Evolutionary conservation across 2,113 vertebrate genomes (phyloP).

Genomic region (Spilogale gracilis): DNA sequence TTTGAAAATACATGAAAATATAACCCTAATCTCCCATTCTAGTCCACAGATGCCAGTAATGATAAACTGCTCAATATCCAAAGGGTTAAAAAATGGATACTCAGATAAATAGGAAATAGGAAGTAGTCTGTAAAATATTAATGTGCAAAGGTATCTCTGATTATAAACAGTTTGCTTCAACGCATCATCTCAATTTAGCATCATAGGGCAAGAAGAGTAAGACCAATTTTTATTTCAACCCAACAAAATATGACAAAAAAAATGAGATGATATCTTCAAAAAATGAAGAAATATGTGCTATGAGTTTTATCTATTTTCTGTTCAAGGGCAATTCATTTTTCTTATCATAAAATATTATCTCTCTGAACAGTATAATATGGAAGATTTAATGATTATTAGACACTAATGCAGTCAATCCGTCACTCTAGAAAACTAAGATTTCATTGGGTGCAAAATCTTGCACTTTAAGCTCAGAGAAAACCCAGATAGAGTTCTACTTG

Average conservation of each 20-base stretch:
- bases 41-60: neutral
- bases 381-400: conserved; percentile 41
- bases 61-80: neutral
- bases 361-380: conserved; percentile 19
- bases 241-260: conserved; percentile 57
- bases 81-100: neutral
- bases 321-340: conserved; percentile 59
- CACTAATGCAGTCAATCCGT: neutral
- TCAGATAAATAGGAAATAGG: neutral
- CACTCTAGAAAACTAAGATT: neutral
- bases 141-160: neutral
- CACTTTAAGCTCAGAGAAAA: neutral
- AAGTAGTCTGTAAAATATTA: conserved; percentile 14
- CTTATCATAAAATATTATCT: conserved; percentile 60
- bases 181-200: neutral
- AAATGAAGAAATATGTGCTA: neutral
- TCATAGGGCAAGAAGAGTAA: neutral
- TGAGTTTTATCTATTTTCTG: conserved; percentile 21
- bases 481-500: neutral
- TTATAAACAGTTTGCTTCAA: conserved; percentile 19
- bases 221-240: conserved; percentile 1
- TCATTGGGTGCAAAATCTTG: neutral
- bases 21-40: neutral
- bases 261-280: conserved; percentile 49
- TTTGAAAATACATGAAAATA: conserved; percentile 18